phyloP scores from a whole-genome alignment of 2,888 invertebrate species.

The Mesoligia furuncula region DNA sequence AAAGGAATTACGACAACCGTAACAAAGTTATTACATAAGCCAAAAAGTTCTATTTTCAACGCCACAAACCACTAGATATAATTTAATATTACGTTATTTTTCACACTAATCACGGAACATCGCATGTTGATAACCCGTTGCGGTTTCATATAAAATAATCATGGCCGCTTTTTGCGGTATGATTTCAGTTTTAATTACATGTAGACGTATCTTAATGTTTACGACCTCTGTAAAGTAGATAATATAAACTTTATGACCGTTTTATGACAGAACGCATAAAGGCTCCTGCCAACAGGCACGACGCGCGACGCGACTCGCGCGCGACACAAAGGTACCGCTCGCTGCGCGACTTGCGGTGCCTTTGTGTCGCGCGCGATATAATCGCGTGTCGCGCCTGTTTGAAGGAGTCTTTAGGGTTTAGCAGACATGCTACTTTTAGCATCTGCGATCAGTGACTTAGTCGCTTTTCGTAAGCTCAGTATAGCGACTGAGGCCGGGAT shows the following conservation, averaged over 20 bases:
- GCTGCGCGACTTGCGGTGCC: too few species aligned
- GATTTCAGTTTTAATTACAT: constrained; percentile 60
- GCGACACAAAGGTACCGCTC: too few species aligned
- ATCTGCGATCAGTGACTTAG: rapidly evolving
- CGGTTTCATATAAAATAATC: constrained; percentile 40
- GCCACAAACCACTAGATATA: constrained; percentile 16
- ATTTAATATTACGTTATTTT: constrained; percentile 27
- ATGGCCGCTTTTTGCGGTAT: constrained; percentile 40
- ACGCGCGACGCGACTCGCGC: too few species aligned
- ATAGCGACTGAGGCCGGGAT: too few species aligned
- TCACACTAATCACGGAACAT: constrained; percentile 59
- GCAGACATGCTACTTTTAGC: not conserved
- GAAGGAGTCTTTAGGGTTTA: too few species aligned
- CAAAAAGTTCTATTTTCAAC: not conserved
- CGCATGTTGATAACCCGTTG: constrained; percentile 58
- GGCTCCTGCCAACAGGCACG: too few species aligned
- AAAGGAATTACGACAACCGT: not conserved
- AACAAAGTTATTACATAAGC: not conserved
- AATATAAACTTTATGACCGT: constrained; percentile 32
- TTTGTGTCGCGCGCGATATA: too few species aligned
- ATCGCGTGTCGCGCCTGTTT: too few species aligned
- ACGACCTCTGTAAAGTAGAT: constrained; percentile 34
- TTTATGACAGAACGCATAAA: constrained; percentile 31
- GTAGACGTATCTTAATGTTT: constrained; percentile 23
- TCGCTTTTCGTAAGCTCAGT: not conserved